Evolutionary conservation across 2,113 vertebrate species (phyloP).

Genomic region (Paralichthys olivaceus): DNA sequence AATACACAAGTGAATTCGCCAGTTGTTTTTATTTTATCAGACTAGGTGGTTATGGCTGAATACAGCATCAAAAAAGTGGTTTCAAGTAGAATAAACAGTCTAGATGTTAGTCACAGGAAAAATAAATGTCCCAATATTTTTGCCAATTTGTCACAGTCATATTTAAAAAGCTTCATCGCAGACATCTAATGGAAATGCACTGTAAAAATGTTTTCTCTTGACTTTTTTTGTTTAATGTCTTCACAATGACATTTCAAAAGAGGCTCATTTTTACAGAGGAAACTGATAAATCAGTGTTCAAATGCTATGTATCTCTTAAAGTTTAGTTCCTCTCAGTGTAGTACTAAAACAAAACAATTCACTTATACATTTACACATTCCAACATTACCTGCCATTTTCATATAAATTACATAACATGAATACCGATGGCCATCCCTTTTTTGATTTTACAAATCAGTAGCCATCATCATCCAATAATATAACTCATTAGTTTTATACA

Average conservation of each 20-base stretch:
- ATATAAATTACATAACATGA: no score
- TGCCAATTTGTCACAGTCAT: neutral
- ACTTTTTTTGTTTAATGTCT: neutral
- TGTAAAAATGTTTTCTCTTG: neutral
- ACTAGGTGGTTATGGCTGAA: neutral
- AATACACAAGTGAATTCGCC: neutral
- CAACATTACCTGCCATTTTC: no score
- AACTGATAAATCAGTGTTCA: neutral
- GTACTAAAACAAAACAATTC: no score
- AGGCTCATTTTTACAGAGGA: no score
- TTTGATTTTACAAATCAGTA: no score
- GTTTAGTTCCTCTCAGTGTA: neutral
- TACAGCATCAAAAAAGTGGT: neutral
- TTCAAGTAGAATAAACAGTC: neutral
- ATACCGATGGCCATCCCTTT: no score
- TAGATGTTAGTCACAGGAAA: neutral
- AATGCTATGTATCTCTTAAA: neutral
- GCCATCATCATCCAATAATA: no score
- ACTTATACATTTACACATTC: no score
- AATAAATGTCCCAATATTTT: neutral
- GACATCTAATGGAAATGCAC: neutral
- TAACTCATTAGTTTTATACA: no score
- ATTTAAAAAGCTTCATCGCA: constrained; percentile 2
- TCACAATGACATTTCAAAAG: neutral
- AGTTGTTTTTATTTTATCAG: neutral